Evolutionary conservation across 1,140 invertebrate species (phyloP).

Genomic region (Fragariocoptes setiger): DNA sequence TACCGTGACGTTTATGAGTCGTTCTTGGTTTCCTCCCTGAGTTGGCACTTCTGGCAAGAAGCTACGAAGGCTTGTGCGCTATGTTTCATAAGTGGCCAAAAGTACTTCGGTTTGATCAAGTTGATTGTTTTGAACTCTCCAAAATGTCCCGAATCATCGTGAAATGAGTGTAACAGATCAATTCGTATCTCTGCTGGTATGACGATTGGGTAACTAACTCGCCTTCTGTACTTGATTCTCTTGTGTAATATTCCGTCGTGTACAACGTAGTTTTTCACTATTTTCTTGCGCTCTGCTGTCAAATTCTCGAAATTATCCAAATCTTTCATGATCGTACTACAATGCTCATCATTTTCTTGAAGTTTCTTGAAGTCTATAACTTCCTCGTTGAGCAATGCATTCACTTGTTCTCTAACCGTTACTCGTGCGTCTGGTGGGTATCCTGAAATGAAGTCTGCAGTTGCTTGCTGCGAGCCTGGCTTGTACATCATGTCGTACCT

Average conservation of each 20-base stretch:
- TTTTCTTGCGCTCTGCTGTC: background rate
- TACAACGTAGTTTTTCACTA: background rate
- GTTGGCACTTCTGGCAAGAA: background rate
- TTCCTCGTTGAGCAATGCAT: background rate
- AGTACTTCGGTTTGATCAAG: constrained; percentile 1
- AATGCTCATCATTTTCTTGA: background rate
- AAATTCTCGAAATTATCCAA: background rate
- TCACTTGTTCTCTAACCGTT: background rate
- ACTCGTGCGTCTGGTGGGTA: background rate
- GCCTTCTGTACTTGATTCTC: background rate
- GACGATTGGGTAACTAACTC: background rate
- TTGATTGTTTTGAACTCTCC: constrained; percentile 1
- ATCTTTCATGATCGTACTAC: background rate
- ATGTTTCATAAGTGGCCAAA: constrained; percentile 3
- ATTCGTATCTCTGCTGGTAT: background rate
- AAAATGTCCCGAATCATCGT: constrained; percentile 5
- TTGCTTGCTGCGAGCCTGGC: background rate
- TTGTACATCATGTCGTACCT: background rate
- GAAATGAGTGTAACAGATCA: background rate
- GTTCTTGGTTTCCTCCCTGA: background rate
- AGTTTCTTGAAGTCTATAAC: background rate
- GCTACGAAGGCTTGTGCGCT: background rate
- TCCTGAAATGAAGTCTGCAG: background rate
- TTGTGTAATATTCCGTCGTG: background rate
- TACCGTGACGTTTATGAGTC: background rate